A percentile compares a stretch with the other conserved stretches of the same genome.
Conservation (phyloP, 2,113 vertebrate genomes). For the Pogonocichla stellata region DNA sequence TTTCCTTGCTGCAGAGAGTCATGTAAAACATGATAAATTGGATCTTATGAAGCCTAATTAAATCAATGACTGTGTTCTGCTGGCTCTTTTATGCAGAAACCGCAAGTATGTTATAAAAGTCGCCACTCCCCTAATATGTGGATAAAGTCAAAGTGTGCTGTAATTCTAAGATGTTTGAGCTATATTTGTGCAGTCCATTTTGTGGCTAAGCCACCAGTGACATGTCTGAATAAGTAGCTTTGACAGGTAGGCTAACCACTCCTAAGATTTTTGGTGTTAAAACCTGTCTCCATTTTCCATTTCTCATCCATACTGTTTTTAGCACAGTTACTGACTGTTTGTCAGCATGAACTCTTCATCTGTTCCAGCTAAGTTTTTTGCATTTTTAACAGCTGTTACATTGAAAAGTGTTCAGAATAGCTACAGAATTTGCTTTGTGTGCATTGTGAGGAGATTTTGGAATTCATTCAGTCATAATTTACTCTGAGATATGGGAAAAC, state of each 20-base stretch:
- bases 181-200: constrained; percentile 69
- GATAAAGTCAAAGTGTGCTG: constrained; percentile 74
- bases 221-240: constrained; percentile 75
- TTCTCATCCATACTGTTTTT: constrained; percentile 22
- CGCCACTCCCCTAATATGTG: constrained; percentile 74
- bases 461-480: neutral
- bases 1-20: constrained; percentile 70
- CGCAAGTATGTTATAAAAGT: constrained; percentile 78
- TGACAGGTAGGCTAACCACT: constrained; percentile 71
- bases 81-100: constrained; percentile 74
- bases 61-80: constrained; percentile 73
- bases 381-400: constrained; percentile 30
- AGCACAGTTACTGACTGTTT: constrained; percentile 6
- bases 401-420: neutral
- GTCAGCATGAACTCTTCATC: constrained; percentile 12
- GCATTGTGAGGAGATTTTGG: neutral
- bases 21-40: constrained; percentile 79
- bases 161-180: constrained; percentile 72
- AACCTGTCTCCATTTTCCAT: constrained; percentile 58
- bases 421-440: neutral
- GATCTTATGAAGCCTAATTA: constrained; percentile 76
- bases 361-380: neutral
- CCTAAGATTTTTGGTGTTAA: constrained; percentile 59
- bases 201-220: constrained; percentile 75
- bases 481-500: neutral